Evolutionary conservation across 2,888 invertebrate species (phyloP), one percentile per base, ranked within the genome.

Genomic region (Drosophila silvestris): DNA sequence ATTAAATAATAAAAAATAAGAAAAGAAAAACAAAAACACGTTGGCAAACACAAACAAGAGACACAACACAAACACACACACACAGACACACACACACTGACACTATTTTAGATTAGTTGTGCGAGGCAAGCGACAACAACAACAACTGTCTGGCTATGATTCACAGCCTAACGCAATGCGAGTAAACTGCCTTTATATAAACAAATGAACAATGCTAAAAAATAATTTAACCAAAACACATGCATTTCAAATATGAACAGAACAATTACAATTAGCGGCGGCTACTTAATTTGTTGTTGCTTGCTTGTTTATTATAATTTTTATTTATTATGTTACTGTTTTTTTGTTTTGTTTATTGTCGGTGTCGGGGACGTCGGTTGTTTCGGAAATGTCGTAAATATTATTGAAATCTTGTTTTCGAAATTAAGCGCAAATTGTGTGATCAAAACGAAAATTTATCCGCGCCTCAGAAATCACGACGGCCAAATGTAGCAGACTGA

Each of bases 41-140:
- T 82, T 81, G 81, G 66, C 81, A 84, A 83, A 83, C 76, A 72
- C 87, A 83, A 84, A 76, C 76, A 85, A 71, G 63, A 67, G 63
- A 65, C 75, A 81, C 76, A 76, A 69, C 71, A 81, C 72, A 61
- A 60, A 39, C 74, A 54, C 28, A 28, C 50, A n/a, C 19, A 35
- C 41, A 66, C 53, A 53, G 33, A 12, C 59, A 70, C 70, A 41
- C 77, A 64, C 71, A 72, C 70, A 64, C 65, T 52, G 70, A 64
- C 84, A 72, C 63, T 66, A 67, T 61, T 85, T 85, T 71, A 87
- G 87, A 84, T 89, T 84, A 87, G 88, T 82, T 87, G 82, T 77
- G 85, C 71, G 77, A 73, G 69, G 65, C 79, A 68, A 87, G 47
- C 77, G 72, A 65, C 76, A 85, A 26, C 61, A 86, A 70, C 76